A percentile compares a stretch with the other conserved stretches of the same genome.
These are phyloP conservation scores for Sporophila hypoxantha DNA, from an alignment of 2,113 vertebrate species.

Conservation along the genomic window DNA sequence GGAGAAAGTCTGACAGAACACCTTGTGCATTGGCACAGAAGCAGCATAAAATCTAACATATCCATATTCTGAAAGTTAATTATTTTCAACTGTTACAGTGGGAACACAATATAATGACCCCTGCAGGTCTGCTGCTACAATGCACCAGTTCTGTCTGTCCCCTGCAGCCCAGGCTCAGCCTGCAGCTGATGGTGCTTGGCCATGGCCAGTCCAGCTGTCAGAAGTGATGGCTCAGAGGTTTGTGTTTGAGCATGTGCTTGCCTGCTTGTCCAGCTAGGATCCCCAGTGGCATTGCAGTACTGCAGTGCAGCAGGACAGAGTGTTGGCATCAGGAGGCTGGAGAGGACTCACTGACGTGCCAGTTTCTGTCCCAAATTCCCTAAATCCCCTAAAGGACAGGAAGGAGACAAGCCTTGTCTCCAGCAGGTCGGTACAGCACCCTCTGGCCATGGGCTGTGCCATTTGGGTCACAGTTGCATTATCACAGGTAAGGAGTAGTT, in stretches of 20 bases:
- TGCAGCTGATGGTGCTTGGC: neutral
- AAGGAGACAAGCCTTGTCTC: neutral
- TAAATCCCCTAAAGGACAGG: neutral
- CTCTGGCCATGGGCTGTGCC: neutral
- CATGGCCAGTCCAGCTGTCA: neutral
- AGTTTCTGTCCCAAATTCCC: neutral
- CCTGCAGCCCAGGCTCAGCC: neutral
- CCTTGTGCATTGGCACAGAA: neutral
- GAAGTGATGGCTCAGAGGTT: neutral
- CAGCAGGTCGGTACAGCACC: rapidly evolving
- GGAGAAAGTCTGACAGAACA: neutral
- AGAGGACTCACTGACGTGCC: neutral
- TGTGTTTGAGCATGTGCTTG: rapidly evolving
- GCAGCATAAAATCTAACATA: neutral
- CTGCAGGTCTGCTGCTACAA: neutral
- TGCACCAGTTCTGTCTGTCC: neutral
- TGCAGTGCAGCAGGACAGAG: neutral
- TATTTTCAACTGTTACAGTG: neutral
- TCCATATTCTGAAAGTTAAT: neutral
- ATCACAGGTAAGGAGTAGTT: neutral
- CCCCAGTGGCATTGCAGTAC: neutral
- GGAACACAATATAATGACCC: neutral
- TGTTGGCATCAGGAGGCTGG: neutral
- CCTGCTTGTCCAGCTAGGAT: neutral
- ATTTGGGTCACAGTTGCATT: rapidly evolving